phyloP scores from a whole-genome alignment of 2,113 vertebrate genomes.

The Murina feae region DNA sequence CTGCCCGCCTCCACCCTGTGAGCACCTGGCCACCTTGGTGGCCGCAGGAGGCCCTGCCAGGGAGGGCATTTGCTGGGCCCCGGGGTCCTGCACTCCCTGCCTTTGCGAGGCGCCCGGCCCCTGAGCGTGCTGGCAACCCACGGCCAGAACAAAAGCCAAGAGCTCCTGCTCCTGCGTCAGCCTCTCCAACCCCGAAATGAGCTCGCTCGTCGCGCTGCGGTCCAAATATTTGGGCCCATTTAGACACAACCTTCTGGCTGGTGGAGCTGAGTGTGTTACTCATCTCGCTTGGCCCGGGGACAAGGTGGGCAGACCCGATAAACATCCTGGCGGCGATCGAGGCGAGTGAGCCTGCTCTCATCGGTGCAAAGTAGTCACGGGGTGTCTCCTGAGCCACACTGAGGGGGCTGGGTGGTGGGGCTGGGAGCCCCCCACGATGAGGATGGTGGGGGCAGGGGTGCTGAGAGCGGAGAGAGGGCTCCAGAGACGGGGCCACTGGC shows the following conservation, averaged over 20 bases:
- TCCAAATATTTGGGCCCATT: slow-evolving; percentile 61
- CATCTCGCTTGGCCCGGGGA: slow-evolving; percentile 18
- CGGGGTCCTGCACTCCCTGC: not conserved
- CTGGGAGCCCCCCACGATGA: not conserved
- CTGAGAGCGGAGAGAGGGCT: not conserved
- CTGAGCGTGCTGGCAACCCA: not conserved
- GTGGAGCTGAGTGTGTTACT: slow-evolving; percentile 57
- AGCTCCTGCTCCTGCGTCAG: not conserved
- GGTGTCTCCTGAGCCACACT: no score
- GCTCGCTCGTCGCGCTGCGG: slow-evolving; percentile 29
- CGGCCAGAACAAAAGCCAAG: not conserved
- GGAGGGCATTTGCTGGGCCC: rapidly evolving
- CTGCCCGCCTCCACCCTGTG: no score
- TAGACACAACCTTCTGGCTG: slow-evolving; percentile 53
- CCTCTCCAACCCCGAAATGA: slow-evolving; percentile 38
- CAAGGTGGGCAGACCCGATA: slow-evolving; percentile 16
- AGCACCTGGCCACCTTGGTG: not conserved
- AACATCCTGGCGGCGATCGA: rapidly evolving
- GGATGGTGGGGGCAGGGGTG: not conserved
- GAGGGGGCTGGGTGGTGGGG: not conserved
- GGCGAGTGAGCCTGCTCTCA: rapidly evolving
- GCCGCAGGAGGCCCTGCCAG: rapidly evolving
- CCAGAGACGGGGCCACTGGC: not conserved
- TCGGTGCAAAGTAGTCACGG: rapidly evolving
- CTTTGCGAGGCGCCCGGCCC: not conserved